Evolutionary conservation across 2,888 invertebrate species (phyloP), one percentile per base, ranked within the genome.

Genomic region (Calameuta idolon): DNA sequence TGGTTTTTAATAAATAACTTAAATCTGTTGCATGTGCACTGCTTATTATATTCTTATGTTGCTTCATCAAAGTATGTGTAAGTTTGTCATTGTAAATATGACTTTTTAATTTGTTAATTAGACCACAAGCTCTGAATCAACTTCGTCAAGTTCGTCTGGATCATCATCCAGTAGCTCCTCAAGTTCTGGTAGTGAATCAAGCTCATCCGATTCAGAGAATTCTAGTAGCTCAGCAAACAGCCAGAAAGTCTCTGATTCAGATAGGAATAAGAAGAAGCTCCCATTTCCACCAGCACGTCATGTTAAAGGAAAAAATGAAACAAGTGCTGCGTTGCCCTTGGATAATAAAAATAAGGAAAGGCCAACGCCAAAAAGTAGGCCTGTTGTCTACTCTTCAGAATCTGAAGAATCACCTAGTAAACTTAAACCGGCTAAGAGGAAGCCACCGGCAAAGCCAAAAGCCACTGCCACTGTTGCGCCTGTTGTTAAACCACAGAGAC

Each of bases 361-460:
- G 80, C 69, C 82, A 34, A 82, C 81, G 5, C 74, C 86, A 12
- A 91, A 91, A 77, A 81, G 85, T 15, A 87, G 87, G 73, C 80
- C 90, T 1, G 83, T 88, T 11, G 87, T 89, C 73, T 90, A 90
- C 79, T 91, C 91, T 4, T 91, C 91, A 0, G 91, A 91, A 79
- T 91, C 91, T 0, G 91, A 91, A 81, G 91, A 89, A 76, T 88
- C 89, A 3, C 90, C 90, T 0, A 86, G 73, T 15, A 91, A 91
- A 83, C 77, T 82, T 4, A 92, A 91, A 89, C 40, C 88, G 83
- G 79, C 92, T 83, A 90, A 93, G 92, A 89, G 94, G 90, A 93
- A 94, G 92, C 88, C 92, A 85, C 92, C 92, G 11, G 91, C 93
- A 0, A 95, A 95, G 91, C 94, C 94, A 0, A 95, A 95, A 92